phyloP scores from a whole-genome alignment of 2,113 vertebrate species.

The Protomyctophum bolini region DNA sequence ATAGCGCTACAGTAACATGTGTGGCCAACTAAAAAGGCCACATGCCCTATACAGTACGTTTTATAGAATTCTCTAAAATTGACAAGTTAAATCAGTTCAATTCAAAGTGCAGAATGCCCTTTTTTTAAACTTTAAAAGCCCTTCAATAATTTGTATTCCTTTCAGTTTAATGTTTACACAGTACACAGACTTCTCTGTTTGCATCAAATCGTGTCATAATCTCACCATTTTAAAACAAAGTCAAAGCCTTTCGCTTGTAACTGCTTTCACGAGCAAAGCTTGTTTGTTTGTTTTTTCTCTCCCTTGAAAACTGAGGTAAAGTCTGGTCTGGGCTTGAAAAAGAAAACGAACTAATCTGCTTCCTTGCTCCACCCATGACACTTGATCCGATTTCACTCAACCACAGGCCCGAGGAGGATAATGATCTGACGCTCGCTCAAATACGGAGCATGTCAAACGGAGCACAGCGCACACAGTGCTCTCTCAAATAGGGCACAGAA shows the following conservation, averaged over 20 bases:
- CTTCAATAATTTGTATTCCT: no score
- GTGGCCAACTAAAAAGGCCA: no score
- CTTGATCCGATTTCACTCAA: conserved; percentile 36
- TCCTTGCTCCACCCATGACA: conserved; percentile 16
- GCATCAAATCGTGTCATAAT: not conserved
- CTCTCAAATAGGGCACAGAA: no score
- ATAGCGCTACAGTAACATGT: no score
- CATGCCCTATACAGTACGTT: no score
- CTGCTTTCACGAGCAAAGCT: conserved; percentile 15
- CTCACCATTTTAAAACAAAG: conserved; percentile 9
- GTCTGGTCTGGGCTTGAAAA: conserved; percentile 5
- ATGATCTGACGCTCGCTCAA: not conserved
- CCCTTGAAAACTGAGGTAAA: conserved; percentile 1
- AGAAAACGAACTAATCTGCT: not conserved
- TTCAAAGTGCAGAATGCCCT: no score
- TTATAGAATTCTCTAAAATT: no score
- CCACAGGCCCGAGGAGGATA: conserved; percentile 3
- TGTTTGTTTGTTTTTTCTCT: not conserved
- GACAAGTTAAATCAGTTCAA: no score
- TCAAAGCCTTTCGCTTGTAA: not conserved
- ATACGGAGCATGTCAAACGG: no score
- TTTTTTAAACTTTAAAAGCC: no score
- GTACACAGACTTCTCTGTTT: not conserved
- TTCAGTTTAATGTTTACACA: not conserved
- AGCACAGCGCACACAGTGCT: no score